Base-by-base conservation (phyloP, 2,797 vertebrate species). In the Arctocebus calabarensis region DNA sequence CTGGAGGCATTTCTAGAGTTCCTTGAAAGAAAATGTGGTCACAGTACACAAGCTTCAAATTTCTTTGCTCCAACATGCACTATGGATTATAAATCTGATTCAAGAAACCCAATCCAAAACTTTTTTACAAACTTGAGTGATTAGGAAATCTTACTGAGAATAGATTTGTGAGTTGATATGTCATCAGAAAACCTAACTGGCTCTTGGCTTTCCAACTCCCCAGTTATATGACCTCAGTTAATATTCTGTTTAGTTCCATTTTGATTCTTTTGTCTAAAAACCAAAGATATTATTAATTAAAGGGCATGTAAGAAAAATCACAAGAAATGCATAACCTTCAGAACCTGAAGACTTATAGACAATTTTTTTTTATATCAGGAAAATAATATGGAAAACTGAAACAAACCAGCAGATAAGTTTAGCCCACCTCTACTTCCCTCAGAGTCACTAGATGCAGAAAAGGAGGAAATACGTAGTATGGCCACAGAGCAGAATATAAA, bases 11-110 rank as follows among this genome's bases (percentile, higher is more conserved):
- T 92, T 96, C 61, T 94, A 61, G 29, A 90, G 86, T 95, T 97
- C 92, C 92, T 95, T 97, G 95, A 97, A 97, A 97, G 96, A 97
- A 89, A 86, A 66, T 87, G 66, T 92, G 86, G 71, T 89, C 79
- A 74, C 25, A 81, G 68, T 3, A 78, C 37, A 66, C 22, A 73
- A 88, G 59, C 78, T 93, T 97, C 57, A 81, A 34, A 87, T 96
- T 84, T 96, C 81, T 94, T 64, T 91, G 48, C 61, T 94, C 27
- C 37, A 84, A 89, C 89, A 87, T 52, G 68, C 88, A 91, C 45
- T 40, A 40, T 32, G 27, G 23, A 70, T 78, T 94, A 32, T 61
- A 91, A 94, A 85, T 83, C 43, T 90, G 59, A 92, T 64, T 55
- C 10, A 81, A 95, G 55, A 68, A 96, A 59, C 34, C 34, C 64